phyloP scores from a whole-genome alignment of 2,888 invertebrate genomes.

The Trichogramma evanescens region DNA sequence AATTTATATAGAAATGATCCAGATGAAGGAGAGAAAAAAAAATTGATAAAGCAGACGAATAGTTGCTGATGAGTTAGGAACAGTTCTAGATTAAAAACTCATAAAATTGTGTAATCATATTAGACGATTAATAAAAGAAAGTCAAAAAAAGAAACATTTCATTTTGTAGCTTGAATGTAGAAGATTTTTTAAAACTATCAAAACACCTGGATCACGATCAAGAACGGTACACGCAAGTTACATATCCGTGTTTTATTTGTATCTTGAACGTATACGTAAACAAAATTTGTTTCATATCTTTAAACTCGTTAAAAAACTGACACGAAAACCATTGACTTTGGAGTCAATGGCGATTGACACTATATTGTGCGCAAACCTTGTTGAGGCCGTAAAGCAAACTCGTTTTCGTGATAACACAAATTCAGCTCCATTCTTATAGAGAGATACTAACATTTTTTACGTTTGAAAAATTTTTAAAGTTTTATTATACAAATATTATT shows the following conservation, averaged over 20 bases:
- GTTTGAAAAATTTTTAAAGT: no score
- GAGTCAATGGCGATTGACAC: background rate
- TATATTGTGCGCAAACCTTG: background rate
- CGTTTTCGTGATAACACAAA: background rate
- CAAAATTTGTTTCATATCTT: no score
- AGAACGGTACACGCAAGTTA: slow-evolving; percentile 14
- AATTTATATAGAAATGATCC: no score
- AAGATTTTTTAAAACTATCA: slow-evolving; percentile 10
- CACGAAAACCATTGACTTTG: no score
- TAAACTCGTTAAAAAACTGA: no score
- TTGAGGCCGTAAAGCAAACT: background rate
- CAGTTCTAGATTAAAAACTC: slow-evolving; percentile 21
- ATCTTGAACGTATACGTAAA: no score
- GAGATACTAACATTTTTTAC: no score
- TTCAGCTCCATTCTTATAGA: no score
- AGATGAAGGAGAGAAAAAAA: no score
- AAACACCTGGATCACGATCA: slow-evolving; percentile 10
- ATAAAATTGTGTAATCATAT: slow-evolving; percentile 23
- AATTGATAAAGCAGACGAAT: slow-evolving; percentile 8
- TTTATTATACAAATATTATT: no score
- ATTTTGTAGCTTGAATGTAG: slow-evolving; percentile 22
- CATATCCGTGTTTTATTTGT: slow-evolving; percentile 1
- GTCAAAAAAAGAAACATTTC: slow-evolving; percentile 15
- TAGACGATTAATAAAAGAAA: slow-evolving; percentile 17
- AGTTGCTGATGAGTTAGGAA: slow-evolving; percentile 22